Evolutionary conservation across 2,888 invertebrate genomes (phyloP).

Genomic region (Buathra laborator): DNA sequence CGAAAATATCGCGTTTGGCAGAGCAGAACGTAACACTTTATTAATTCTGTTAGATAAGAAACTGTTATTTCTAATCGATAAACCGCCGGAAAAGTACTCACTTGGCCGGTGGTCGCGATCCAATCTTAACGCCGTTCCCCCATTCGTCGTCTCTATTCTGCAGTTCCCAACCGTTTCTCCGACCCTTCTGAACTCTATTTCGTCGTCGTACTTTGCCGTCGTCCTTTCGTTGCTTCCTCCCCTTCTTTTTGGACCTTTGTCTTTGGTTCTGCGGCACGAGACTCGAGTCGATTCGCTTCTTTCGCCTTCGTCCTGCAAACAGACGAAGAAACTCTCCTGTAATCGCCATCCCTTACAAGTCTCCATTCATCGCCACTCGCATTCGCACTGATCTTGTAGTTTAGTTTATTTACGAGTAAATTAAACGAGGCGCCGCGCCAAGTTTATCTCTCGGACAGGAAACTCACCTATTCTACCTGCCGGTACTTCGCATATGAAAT

Average conservation of each 20-base stretch:
- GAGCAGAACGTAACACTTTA: too few relatives aligned
- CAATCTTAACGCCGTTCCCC: slow-evolving; percentile 81
- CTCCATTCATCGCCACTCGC: too few relatives aligned
- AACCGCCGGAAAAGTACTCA: slow-evolving; percentile 66
- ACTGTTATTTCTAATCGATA: background rate
- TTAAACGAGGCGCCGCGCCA: slow-evolving; percentile 7
- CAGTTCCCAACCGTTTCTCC: slow-evolving; percentile 71
- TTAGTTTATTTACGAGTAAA: background rate
- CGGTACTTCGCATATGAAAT: slow-evolving; percentile 89
- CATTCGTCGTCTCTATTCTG: slow-evolving; percentile 76
- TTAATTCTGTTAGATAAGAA: background rate
- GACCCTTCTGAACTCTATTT: slow-evolving; percentile 69
- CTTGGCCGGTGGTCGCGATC: slow-evolving; percentile 79
- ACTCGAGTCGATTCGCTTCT: slow-evolving; percentile 76
- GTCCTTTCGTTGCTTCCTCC: slow-evolving; percentile 68
- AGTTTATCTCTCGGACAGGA: background rate
- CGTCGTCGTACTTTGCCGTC: slow-evolving; percentile 72
- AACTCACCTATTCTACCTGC: slow-evolving; percentile 79
- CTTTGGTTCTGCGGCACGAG: slow-evolving; percentile 80
- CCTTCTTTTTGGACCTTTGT: slow-evolving; percentile 75
- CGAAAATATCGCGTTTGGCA: too few relatives aligned
- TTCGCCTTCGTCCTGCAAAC: slow-evolving; percentile 77
- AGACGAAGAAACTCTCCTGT: background rate
- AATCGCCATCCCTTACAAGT: background rate
- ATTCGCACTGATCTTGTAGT: background rate